Conservation (phyloP, 1,140 invertebrate species). For the Drosophila saltans region DNA sequence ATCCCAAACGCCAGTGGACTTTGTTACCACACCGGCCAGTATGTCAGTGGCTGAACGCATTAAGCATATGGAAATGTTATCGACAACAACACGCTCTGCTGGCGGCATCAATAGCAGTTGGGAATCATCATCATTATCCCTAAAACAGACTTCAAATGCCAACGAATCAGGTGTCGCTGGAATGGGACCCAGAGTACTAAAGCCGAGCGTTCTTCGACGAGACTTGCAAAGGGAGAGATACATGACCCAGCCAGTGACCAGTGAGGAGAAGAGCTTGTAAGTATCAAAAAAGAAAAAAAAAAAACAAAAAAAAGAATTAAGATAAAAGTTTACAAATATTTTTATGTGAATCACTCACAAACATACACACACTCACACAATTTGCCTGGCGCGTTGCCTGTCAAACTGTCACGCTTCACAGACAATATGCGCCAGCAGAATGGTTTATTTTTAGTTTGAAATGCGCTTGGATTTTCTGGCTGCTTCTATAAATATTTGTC, state of each 20-base stretch:
- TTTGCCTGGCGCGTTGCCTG: slow-evolving; percentile 37
- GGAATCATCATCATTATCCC: slow-evolving; percentile 55
- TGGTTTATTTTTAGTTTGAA: slow-evolving; percentile 48
- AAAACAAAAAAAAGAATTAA: too few species aligned
- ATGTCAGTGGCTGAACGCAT: slow-evolving; percentile 82
- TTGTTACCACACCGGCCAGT: slow-evolving; percentile 50
- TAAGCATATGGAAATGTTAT: slow-evolving; percentile 78
- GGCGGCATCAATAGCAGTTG: slow-evolving; percentile 59
- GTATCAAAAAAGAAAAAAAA: slow-evolving; percentile 25
- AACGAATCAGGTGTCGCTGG: slow-evolving; percentile 4
- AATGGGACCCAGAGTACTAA: slow-evolving; percentile 72
- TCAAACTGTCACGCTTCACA: slow-evolving; percentile 58
- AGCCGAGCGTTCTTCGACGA: slow-evolving; percentile 83
- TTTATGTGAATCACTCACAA: slow-evolving; percentile 23
- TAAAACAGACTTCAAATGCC: slow-evolving; percentile 35
- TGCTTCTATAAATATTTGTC: slow-evolving; percentile 59
- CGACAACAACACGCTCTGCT: slow-evolving; percentile 29
- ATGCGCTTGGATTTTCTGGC: slow-evolving; percentile 40
- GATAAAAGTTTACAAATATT: not conserved
- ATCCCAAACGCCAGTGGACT: slow-evolving; percentile 58
- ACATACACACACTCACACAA: not conserved
- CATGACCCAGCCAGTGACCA: slow-evolving; percentile 88
- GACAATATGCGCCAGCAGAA: slow-evolving; percentile 42
- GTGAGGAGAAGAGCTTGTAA: slow-evolving; percentile 84
- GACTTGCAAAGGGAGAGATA: slow-evolving; percentile 85